Evolutionary conservation across 2,888 invertebrate species (phyloP).

Genomic region (Mythimna albipuncta): DNA sequence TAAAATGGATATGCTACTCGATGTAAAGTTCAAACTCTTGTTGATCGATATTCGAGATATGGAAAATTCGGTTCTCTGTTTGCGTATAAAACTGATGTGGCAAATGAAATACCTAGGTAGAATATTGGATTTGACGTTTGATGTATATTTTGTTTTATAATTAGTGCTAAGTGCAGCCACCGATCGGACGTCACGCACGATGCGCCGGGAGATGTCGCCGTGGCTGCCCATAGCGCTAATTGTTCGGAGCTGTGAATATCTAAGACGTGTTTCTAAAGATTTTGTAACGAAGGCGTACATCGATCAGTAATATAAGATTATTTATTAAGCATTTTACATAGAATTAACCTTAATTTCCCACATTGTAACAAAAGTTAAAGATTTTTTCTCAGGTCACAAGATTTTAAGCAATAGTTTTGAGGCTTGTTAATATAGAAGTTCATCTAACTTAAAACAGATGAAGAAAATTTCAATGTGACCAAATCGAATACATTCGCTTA

Average conservation of each 20-base stretch:
- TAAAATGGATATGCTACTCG: constrained; percentile 40
- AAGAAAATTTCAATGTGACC: constrained; percentile 83
- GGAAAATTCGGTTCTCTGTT: constrained; percentile 38
- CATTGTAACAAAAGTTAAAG: constrained; percentile 49
- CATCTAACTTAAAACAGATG: constrained; percentile 59
- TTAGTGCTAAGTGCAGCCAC: constrained; percentile 40
- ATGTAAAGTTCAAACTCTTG: constrained; percentile 22
- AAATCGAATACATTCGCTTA: constrained; percentile 90
- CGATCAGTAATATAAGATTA: constrained; percentile 72
- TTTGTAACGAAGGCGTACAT: constrained; percentile 63
- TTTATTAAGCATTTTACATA: constrained; percentile 70
- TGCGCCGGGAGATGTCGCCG: background rate
- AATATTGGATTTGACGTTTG: constrained; percentile 42
- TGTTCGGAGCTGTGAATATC: constrained; percentile 67
- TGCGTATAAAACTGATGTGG: constrained; percentile 35
- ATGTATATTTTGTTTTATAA: constrained; percentile 56
- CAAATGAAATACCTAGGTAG: constrained; percentile 33
- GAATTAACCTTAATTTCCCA: constrained; percentile 65
- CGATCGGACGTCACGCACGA: background rate
- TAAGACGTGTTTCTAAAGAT: constrained; percentile 56
- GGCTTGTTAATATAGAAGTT: constrained; percentile 62
- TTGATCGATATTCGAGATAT: constrained; percentile 25
- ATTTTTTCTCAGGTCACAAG: constrained; percentile 64
- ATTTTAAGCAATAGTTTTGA: constrained; percentile 65
- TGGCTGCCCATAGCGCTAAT: constrained; percentile 33